phyloP scores from a whole-genome alignment of 1,140 invertebrate genomes.

The Bombus impatiens region DNA sequence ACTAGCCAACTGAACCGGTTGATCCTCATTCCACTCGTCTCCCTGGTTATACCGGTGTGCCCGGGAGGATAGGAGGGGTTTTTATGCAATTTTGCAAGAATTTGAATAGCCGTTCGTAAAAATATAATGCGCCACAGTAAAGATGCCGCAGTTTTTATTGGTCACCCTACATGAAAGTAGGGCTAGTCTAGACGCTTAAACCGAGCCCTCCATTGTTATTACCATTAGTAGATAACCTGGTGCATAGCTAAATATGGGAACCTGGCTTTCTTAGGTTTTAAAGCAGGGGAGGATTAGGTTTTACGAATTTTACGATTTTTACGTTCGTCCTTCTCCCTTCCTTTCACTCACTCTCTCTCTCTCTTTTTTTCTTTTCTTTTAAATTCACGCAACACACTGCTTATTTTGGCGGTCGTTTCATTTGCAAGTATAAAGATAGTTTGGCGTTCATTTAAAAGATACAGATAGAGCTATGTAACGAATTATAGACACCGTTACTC shows the following conservation, averaged over 20 bases:
- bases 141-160: conserved; percentile 72
- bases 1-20: conserved; percentile 74
- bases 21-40: conserved; percentile 49
- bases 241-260: conserved; percentile 75
- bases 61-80: conserved; percentile 71
- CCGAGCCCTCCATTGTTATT: conserved; percentile 71
- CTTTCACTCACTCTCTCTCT: neutral
- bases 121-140: conserved; percentile 74
- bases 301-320: conserved; percentile 48
- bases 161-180: conserved; percentile 55
- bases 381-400: conserved; percentile 12
- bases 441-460: conserved; percentile 10
- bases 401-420: conserved; percentile 16
- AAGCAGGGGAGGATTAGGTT: neutral
- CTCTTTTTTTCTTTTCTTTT: neutral
- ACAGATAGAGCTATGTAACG: neutral
- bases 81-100: conserved; percentile 81
- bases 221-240: conserved; percentile 73
- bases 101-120: conserved; percentile 80
- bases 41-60: conserved; percentile 74
- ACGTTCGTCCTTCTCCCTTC: conserved; percentile 1
- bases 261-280: conserved; percentile 30
- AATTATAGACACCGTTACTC: conserved; percentile 25
- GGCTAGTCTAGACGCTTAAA: conserved; percentile 72
- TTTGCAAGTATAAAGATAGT: conserved; percentile 51